Evolutionary conservation across 2,797 vertebrate genomes (phyloP).

Genomic region (Thalassophryne amazonica): DNA sequence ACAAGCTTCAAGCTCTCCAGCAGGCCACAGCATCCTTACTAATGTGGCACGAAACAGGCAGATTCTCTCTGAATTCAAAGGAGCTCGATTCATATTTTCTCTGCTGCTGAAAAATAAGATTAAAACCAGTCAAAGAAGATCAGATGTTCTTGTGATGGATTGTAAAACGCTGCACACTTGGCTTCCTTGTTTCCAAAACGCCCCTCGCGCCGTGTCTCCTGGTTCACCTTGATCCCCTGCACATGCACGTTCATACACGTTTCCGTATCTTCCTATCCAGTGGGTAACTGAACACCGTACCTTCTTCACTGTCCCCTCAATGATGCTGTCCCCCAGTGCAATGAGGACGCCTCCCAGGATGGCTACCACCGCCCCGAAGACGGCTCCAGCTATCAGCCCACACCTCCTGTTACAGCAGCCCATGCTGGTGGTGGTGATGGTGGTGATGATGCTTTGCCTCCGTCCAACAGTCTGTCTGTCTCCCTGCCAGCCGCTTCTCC

Average conservation of each 20-base stretch:
- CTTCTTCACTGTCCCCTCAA: slow-evolving; percentile 81
- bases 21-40: slow-evolving; percentile 52
- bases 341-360: slow-evolving; percentile 87
- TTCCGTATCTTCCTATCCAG: slow-evolving; percentile 18
- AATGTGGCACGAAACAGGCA: slow-evolving; percentile 26
- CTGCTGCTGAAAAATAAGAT: neutral
- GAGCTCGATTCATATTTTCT: neutral
- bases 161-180: slow-evolving; percentile 10
- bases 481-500: slow-evolving; percentile 48
- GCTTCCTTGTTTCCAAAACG: slow-evolving; percentile 14
- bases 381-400: slow-evolving; percentile 75
- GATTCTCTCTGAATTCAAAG: slow-evolving; percentile 3
- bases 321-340: slow-evolving; percentile 82
- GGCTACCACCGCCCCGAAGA: slow-evolving; percentile 79
- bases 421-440: slow-evolving; percentile 64
- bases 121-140: too few species aligned
- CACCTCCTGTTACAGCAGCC: slow-evolving; percentile 61
- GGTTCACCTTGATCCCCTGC: slow-evolving; percentile 64
- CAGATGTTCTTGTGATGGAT: slow-evolving; percentile 25
- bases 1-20: slow-evolving; percentile 46
- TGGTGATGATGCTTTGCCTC: too few species aligned
- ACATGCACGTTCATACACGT: neutral
- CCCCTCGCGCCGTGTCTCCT: slow-evolving; percentile 39
- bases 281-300: slow-evolving; percentile 67
- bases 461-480: slow-evolving; percentile 22